Base-by-base conservation (phyloP, 2,797 vertebrate species). In the Xyrichtys novacula region DNA sequence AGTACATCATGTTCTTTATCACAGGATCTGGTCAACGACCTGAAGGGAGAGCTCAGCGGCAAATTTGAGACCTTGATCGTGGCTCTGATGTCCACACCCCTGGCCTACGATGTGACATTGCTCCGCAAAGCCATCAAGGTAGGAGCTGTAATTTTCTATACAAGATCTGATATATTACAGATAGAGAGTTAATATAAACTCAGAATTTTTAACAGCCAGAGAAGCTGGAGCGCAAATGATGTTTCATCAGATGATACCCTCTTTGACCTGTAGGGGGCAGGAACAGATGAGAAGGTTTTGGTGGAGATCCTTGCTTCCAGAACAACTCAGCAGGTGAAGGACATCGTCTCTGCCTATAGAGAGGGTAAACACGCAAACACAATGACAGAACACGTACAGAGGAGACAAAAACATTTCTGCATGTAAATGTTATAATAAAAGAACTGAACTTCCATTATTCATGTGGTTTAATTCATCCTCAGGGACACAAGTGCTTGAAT, bases 221-320 rank as follows among this genome's bases (percentile, higher is more conserved):
- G 7, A n/a, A 19, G 17, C 43, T 43, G 28, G 15, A 43, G 38
- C 29, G 10, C 50, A 46, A 25, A 20, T 40, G 17, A 42, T 28
- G 10, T 4, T 22, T 68, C 3, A 26, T 60, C 4, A 26, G 8
- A 49, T 5, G 4, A 40, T 63, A 68, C 39, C 20, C 42, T 6
- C 6, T 77, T 48, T 76, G 46, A 29, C 68, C 74, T 77, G 2
- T 65, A 99, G 97, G 98, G 98, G 77, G 96, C 95, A 40, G 98
- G 98, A 71, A 99, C 98, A 0, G 65, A 95, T 23, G 97, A 98
- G 90, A 96, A 96, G 62, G 93, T 97, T n/a, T 83, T 99, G 86
- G 94, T 94, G 40, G 96, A 97, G 92, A 96, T 99, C 65, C 93
- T 99, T 63, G 94, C 97, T n/a, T 98, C 98, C 34, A 95, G 97